Evolutionary conservation across 92 coral and sea anemone genomes (phyloP).

Genomic region (Palythoa grandiflora): DNA sequence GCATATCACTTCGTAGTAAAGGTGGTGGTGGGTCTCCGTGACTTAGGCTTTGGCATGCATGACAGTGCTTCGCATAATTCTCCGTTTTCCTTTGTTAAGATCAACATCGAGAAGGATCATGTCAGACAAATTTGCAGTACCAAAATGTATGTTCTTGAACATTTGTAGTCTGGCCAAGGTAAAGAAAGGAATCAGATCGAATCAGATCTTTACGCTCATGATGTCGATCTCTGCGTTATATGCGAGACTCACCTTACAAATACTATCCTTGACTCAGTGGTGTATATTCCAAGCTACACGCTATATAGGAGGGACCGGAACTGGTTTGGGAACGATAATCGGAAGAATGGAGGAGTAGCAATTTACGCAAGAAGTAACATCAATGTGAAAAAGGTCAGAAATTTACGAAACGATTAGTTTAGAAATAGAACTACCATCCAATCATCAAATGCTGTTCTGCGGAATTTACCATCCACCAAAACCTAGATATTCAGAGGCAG

Average conservation of each 20-base stretch:
- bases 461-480: slow-evolving; percentile 59
- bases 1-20: slow-evolving; percentile 11
- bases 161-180: slow-evolving; percentile 64
- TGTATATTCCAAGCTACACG: no score
- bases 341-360: slow-evolving; percentile 51
- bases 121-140: slow-evolving; percentile 47
- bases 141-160: slow-evolving; percentile 60
- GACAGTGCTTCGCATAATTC: slow-evolving; percentile 14
- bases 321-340: slow-evolving; percentile 30
- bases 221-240: no score
- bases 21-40: slow-evolving; percentile 29
- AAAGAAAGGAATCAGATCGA: slow-evolving; percentile 54
- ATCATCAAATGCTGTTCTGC: slow-evolving; percentile 63
- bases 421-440: slow-evolving; percentile 62
- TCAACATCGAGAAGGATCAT: background rate
- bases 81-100: background rate
- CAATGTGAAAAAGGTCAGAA: slow-evolving; percentile 55
- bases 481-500: slow-evolving; percentile 40
- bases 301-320: no score
- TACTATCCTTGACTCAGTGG: no score
- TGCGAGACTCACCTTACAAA: no score
- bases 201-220: slow-evolving; percentile 24
- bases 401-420: slow-evolving; percentile 49
- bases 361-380: slow-evolving; percentile 54
- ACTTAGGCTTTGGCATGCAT: slow-evolving; percentile 6